Base-by-base conservation (phyloP, 2,797 vertebrate species). In the Pygocentrus nattereri region DNA sequence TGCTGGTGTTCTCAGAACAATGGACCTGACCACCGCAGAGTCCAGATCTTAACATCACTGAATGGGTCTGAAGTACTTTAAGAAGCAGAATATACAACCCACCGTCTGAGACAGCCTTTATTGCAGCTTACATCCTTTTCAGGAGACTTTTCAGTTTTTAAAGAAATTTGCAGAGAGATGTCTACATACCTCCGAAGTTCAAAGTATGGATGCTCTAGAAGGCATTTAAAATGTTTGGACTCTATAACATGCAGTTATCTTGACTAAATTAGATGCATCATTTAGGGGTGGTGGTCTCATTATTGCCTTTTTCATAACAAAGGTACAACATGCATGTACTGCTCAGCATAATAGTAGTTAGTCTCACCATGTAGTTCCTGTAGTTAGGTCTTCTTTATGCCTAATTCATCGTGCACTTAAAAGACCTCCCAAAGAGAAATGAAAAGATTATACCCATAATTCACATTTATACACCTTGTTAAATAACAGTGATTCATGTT, bases 391-490 rank as follows among this genome's bases (percentile, higher is more conserved):
- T 64, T 75, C 70, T 58, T 67, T 59, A 8, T 82, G 81, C 30
- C 72, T 80, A 78, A 78, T 34, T 75, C 69, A 71, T 54, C 81
- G 58, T 74, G 74, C 75, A 69, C 56, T 77, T 84, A 79, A 49
- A 64, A 80, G 86, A 58, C 70, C 78, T 70, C 82, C 83, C 21
- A n/a, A 44, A 61, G 81, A 52, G 82, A 61, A 71, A 38, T 73
- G 12, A 52, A 76, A 82, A 71, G 86, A 88, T 89, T 86, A 88
- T 83, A 80, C 80, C 81, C 82, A 87, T 91, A 86, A 87, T 91
- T 92, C 85, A 89, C 89, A 81, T 91, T 89, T 86, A 84, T 85
- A 88, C 89, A 91, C 88, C 88, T 88, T 90, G 88, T 92, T 92
- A 87, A 91, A 91, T 86, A 86, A 83, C 82, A 89, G 74, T 67